Evolutionary conservation across 1,140 invertebrate genomes (phyloP), one percentile per base, ranked within the genome.

Genomic region (Drosophila miranda): DNA sequence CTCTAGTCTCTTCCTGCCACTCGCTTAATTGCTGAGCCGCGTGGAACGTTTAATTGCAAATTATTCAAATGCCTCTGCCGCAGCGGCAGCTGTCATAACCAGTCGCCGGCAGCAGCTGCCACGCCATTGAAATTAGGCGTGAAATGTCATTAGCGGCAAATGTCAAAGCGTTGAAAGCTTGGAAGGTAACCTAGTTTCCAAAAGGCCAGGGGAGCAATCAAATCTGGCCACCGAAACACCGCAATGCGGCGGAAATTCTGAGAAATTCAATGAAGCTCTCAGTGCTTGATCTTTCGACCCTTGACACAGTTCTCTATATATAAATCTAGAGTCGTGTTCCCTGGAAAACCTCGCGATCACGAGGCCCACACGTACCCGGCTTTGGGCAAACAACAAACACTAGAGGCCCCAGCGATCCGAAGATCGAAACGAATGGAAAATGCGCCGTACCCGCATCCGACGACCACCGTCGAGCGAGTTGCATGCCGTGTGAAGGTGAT

Each of bases 11-110:
- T 62, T 13, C 34, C 13, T 38, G 34, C 34, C 34, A 38, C 34
- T 68, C 44, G 66, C 66, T 68, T 68, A 68, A 68, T 68, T 68
- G 62, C 66, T 23, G 63, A 68, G 80, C 70, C 81, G 70, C 62
- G 63, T 84, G 72, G 71, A 74, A 73, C 70, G 58, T 81, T 80
- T 81, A 87, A 86, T 86, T 86, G 82, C 81, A 86, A 86, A 86
- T 86, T 86, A 86, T 86, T 86, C 81, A 86, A 86, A 86, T 86
- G 78, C 59, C 64, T 52, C 49, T 56, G 69, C 64, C 58, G 45
- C n/a, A n/a, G n/a, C 67, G 60, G 76, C 64, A 74, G 75, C 72
- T 84, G 80, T 86, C 81, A 86, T 86, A 86, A 86, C 82, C 74
- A 86, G 81, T 86, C 63, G 54, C 23, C 48, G 43, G 57, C 48